These are phyloP conservation scores for Pipistrellus pipistrellus DNA, from an alignment of 2,797 vertebrate species.

Conservation along the genomic window DNA sequence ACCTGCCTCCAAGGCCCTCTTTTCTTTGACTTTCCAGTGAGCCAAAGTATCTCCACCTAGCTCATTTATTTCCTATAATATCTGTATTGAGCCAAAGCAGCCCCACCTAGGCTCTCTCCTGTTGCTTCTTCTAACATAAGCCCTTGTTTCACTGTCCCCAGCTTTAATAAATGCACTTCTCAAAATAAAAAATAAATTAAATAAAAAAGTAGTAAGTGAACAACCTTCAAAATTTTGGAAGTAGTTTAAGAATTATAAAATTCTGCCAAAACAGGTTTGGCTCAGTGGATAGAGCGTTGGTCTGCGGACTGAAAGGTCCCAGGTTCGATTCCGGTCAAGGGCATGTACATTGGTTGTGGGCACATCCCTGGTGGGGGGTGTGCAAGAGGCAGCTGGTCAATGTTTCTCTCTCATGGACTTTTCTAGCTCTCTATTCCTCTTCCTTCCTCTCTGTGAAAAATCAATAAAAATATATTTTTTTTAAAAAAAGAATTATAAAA, in stretches of 20 bases:
- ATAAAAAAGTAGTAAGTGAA: background rate
- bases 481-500: slow-evolving; percentile 48
- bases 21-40: background rate
- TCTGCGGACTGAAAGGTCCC: too few species aligned
- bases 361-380: too few species aligned
- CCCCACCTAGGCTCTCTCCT: background rate
- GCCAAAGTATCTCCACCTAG: background rate
- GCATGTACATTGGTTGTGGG: too few species aligned
- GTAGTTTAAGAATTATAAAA: slow-evolving; percentile 54
- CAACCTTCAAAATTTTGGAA: background rate
- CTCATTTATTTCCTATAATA: background rate
- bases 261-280: background rate
- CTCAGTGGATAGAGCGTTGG: too few species aligned
- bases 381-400: too few species aligned
- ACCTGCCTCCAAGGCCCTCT: background rate
- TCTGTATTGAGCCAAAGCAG: background rate
- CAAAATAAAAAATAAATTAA: background rate
- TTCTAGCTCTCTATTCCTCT: too few species aligned
- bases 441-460: too few species aligned
- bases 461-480: too few species aligned
- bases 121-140: background rate
- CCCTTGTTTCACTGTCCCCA: background rate
- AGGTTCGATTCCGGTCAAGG: too few species aligned
- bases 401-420: too few species aligned
- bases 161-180: background rate